These are phyloP conservation scores for Heliothis peltigera DNA, from an alignment of 2,888 invertebrate species.

Conservation along the genomic window DNA sequence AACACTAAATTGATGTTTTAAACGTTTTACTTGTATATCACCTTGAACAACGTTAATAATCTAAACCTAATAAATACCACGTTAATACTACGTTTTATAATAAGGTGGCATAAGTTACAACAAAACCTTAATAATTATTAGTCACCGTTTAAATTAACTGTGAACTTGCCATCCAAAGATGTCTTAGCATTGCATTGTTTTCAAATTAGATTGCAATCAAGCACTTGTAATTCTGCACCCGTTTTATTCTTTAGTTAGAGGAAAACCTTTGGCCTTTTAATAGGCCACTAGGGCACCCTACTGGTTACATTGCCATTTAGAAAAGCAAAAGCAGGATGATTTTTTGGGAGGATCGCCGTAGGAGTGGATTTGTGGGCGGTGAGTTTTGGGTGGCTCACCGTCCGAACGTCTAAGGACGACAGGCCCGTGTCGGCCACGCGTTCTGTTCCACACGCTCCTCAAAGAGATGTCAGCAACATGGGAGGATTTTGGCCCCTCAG, in stretches of 20 bases:
- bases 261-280: slow-evolving; percentile 29
- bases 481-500: too few species aligned
- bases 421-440: too few species aligned
- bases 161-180: slow-evolving; percentile 36
- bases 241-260: slow-evolving; percentile 29
- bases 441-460: too few species aligned
- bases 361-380: too few species aligned
- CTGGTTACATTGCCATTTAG: slow-evolving; percentile 11
- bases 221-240: slow-evolving; percentile 31
- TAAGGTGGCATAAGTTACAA: slow-evolving; percentile 6
- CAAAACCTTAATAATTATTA: slow-evolving; percentile 13
- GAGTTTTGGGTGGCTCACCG: too few species aligned
- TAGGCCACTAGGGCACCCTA: slow-evolving; percentile 35
- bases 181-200: slow-evolving; percentile 27
- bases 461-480: too few species aligned
- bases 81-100: too few species aligned
- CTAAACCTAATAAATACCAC: too few species aligned
- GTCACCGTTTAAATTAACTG: slow-evolving; percentile 14
- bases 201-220: slow-evolving; percentile 37
- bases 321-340: slow-evolving; percentile 9
- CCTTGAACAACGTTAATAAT: too few species aligned
- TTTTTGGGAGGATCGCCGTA: not conserved
- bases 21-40: too few species aligned
- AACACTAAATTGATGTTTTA: too few species aligned
- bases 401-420: too few species aligned